Evolutionary conservation across 2,113 vertebrate species (phyloP).

Genomic region (Scophthalmus maximus): DNA sequence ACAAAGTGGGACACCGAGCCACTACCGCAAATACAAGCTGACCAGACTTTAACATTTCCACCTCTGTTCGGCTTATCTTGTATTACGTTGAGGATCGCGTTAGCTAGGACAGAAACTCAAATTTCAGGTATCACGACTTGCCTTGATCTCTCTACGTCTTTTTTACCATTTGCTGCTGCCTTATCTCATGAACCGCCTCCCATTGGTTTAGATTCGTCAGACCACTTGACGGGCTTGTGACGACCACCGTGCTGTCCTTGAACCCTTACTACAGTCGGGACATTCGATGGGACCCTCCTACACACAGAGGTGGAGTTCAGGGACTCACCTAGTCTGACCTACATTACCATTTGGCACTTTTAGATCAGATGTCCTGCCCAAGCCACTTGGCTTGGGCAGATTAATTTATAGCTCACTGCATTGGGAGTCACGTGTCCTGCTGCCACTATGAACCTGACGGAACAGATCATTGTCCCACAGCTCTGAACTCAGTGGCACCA

Average conservation of each 20-base stretch:
- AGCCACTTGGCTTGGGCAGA: background rate
- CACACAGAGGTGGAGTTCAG: constrained; percentile 7
- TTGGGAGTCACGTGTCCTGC: constrained; percentile 1
- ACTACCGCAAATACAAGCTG: constrained; percentile 18
- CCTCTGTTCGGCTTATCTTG: constrained; percentile 19
- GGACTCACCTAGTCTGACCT: constrained; percentile 13
- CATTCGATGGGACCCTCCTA: constrained; percentile 27
- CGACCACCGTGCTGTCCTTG: background rate
- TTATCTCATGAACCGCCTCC: constrained; percentile 5
- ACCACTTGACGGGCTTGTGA: background rate
- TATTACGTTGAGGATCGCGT: background rate
- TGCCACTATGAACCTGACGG: background rate
- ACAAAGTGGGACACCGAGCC: constrained; percentile 7
- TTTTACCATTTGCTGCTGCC: constrained; percentile 11
- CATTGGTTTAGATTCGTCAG: background rate
- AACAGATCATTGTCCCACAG: background rate
- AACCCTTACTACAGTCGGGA: background rate
- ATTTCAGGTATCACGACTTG: constrained; percentile 12
- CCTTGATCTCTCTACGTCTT: constrained; percentile 1
- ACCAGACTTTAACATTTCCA: constrained; percentile 21
- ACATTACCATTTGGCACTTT: constrained; percentile 11
- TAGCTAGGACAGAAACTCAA: background rate
- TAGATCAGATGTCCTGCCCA: constrained; percentile 53
- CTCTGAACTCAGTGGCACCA: background rate
- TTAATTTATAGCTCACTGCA: constrained; percentile 26